Conservation (phyloP, 2,113 vertebrate species). For the Oplegnathus fasciatus region DNA sequence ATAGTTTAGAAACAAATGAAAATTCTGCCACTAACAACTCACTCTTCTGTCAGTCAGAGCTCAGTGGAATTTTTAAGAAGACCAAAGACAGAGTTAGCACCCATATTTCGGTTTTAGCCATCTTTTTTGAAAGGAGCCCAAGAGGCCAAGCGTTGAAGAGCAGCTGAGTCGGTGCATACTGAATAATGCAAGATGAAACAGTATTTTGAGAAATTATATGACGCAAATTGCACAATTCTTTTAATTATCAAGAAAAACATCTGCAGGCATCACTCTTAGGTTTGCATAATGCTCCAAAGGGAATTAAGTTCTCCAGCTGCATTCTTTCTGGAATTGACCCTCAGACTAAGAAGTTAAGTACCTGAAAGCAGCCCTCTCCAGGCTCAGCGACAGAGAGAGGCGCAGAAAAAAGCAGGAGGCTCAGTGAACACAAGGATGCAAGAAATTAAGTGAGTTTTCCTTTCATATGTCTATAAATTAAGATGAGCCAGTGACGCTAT, state of each 20-base stretch:
- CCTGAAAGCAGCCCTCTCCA: slow-evolving; percentile 6
- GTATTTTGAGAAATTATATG: neutral
- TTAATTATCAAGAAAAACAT: neutral
- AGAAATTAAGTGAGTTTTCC: neutral
- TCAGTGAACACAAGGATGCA: too few relatives aligned
- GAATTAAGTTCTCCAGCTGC: neutral
- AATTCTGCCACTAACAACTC: neutral
- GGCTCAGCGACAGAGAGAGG: slow-evolving; percentile 2
- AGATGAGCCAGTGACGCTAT: neutral
- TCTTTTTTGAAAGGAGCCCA: neutral
- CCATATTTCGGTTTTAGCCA: slow-evolving; percentile 1
- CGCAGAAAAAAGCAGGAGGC: too few relatives aligned
- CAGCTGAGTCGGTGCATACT: neutral
- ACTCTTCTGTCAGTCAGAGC: neutral
- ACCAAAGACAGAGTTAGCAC: neutral
- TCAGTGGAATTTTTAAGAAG: neutral
- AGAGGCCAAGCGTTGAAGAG: neutral
- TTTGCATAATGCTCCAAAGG: neutral
- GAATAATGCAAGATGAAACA: neutral
- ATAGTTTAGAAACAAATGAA: neutral
- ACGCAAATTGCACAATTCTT: neutral
- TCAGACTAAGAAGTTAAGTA: neutral
- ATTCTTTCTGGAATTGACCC: neutral
- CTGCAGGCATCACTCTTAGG: too few relatives aligned
- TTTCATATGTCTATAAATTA: slow-evolving; percentile 23